These are phyloP conservation scores for Syngnathus scovelli DNA, from an alignment of 2,113 vertebrate species.

Conservation along the genomic window DNA sequence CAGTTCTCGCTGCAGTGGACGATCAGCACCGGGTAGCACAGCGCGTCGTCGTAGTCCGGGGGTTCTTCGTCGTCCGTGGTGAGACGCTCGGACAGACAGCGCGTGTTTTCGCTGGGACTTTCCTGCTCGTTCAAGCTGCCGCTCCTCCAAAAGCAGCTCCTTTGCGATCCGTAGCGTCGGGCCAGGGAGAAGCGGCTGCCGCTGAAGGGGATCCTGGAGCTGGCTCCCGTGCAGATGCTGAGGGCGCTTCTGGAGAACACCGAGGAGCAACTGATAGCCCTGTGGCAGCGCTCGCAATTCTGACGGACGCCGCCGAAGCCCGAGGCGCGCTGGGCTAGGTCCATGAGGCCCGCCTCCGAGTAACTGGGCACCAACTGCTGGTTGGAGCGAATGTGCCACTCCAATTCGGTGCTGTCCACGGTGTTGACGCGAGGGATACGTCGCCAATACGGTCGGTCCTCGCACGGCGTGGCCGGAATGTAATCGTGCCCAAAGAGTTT, in stretches of 20 bases:
- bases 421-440: conserved; percentile 93
- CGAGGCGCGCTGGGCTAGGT: conserved; percentile 80
- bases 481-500: conserved; percentile 94
- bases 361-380: conserved; percentile 97
- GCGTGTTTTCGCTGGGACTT: conserved; percentile 87
- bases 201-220: conserved; percentile 84
- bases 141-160: conserved; percentile 86
- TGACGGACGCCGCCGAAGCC: conserved; percentile 76
- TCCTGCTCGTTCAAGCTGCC: conserved; percentile 84
- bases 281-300: conserved; percentile 90
- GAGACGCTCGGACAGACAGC: conserved; percentile 81
- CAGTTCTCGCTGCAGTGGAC: conserved; percentile 94
- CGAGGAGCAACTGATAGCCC: conserved; percentile 91
- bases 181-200: conserved; percentile 87
- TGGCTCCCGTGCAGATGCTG: conserved; percentile 85
- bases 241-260: conserved; percentile 94
- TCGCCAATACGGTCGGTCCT: conserved; percentile 82
- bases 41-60: conserved; percentile 88
- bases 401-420: conserved; percentile 91
- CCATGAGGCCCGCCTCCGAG: conserved; percentile 92
- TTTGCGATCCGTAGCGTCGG: conserved; percentile 83
- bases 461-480: conserved; percentile 80
- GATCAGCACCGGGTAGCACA: conserved; percentile 91
- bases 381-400: conserved; percentile 96
- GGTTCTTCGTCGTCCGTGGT: conserved; percentile 80